A percentile compares a stretch with the other conserved stretches of the same genome.
Evolutionary conservation across 1,140 invertebrate species (phyloP).

Genomic region (Drosophila teissieri): DNA sequence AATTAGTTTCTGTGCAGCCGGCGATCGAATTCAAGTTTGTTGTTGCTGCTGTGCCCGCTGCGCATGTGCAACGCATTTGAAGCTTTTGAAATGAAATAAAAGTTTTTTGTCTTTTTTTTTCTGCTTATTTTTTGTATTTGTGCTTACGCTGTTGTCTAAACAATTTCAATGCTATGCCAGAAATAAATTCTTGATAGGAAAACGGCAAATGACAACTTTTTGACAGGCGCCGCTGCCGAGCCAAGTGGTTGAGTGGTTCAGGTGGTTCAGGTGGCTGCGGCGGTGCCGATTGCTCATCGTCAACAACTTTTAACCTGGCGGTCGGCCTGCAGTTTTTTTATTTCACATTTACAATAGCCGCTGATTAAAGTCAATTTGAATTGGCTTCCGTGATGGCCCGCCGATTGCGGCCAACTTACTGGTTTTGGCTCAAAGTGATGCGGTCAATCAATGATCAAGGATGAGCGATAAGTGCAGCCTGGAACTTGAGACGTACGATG

Average conservation of each 20-base stretch:
- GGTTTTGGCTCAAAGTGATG: slow-evolving; percentile 47
- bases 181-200: slow-evolving; percentile 75
- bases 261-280: slow-evolving; percentile 36
- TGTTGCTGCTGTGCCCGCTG: slow-evolving; percentile 32
- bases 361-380: slow-evolving; percentile 58
- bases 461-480: slow-evolving; percentile 46
- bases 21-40: slow-evolving; percentile 24
- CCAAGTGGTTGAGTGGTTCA: slow-evolving; percentile 29
- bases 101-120: slow-evolving; percentile 23
- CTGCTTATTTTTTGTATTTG: slow-evolving; percentile 16
- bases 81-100: slow-evolving; percentile 72
- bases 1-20: slow-evolving; percentile 18
- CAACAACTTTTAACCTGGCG: slow-evolving; percentile 31
- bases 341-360: slow-evolving; percentile 58
- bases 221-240: slow-evolving; percentile 59
- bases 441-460: slow-evolving; percentile 40
- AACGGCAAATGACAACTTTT: slow-evolving; percentile 56
- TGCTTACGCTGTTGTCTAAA: slow-evolving; percentile 41
- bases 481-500: slow-evolving; percentile 22
- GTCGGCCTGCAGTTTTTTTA: slow-evolving; percentile 53
- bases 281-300: slow-evolving; percentile 54
- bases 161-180: slow-evolving; percentile 71
- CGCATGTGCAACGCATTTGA: slow-evolving; percentile 77
- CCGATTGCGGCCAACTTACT: slow-evolving; percentile 53
- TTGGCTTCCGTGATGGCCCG: slow-evolving; percentile 62